These are phyloP conservation scores for Gymnothorax javanicus DNA, from an alignment of 2,797 vertebrate species.

Conservation along the genomic window DNA sequence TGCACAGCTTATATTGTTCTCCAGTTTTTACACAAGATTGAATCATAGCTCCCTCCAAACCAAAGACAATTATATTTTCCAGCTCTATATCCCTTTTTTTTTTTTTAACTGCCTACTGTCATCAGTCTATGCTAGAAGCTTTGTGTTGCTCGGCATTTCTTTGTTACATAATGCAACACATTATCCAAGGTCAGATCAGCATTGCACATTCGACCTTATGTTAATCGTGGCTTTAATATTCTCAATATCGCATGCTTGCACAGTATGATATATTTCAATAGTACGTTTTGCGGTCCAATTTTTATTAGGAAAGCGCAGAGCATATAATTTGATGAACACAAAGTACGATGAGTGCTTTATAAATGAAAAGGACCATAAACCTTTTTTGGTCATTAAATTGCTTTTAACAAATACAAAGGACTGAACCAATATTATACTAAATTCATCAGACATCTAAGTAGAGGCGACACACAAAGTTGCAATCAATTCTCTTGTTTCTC, in stretches of 20 bases:
- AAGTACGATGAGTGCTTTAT: background rate
- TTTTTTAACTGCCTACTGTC: background rate
- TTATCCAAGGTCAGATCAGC: background rate
- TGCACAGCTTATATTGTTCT: background rate
- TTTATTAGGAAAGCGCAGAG: background rate
- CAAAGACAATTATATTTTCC: background rate
- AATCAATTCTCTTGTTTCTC: too few species aligned
- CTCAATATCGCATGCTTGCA: too few species aligned
- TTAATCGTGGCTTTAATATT: background rate
- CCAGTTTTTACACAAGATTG: background rate
- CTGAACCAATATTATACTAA: too few species aligned
- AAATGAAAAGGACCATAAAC: background rate
- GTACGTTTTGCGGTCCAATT: background rate
- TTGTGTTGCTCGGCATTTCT: background rate
- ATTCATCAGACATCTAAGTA: too few species aligned
- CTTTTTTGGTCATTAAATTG: too few species aligned
- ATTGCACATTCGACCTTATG: background rate
- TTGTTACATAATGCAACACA: background rate
- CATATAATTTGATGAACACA: too few species aligned
- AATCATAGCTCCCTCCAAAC: background rate
- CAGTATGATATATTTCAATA: background rate
- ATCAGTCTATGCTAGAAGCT: background rate
- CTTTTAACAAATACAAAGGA: too few species aligned
- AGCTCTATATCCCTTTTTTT: background rate
- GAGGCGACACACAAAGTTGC: too few species aligned